Evolutionary conservation across 2,888 invertebrate genomes (phyloP).

Genomic region (Rugalucina vietnamica): DNA sequence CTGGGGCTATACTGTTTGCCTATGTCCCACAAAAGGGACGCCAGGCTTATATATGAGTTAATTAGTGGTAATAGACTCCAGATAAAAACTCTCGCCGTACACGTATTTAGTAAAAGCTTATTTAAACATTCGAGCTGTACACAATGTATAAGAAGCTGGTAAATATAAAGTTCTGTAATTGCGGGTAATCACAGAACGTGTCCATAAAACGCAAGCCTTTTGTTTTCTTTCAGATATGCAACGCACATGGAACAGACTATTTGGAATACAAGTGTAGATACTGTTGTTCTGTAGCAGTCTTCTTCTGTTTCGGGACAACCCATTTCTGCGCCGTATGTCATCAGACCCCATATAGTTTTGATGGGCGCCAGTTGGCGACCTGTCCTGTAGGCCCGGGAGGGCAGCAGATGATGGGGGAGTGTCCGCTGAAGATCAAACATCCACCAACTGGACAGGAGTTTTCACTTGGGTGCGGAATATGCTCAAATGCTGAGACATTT

Average conservation of each 20-base stretch:
- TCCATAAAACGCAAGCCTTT: too few species aligned
- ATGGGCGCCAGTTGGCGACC: conserved; percentile 91
- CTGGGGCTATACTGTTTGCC: too few species aligned
- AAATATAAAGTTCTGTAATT: too few species aligned
- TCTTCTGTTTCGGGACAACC: conserved; percentile 99
- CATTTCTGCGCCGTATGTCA: conserved; percentile 99
- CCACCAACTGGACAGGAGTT: conserved; percentile 55
- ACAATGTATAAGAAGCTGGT: too few species aligned
- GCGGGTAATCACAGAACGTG: too few species aligned
- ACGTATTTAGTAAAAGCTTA: too few species aligned
- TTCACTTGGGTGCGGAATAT: conserved; percentile 56
- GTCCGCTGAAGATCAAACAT: conserved; percentile 52
- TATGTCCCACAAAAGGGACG: too few species aligned
- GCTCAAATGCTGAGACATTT: conserved; percentile 48
- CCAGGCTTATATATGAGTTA: too few species aligned
- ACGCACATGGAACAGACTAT: conserved; percentile 98
- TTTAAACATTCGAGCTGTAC: too few species aligned
- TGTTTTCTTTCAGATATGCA: conserved; percentile 94
- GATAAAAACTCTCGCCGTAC: too few species aligned
- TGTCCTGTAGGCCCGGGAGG: conserved; percentile 91
- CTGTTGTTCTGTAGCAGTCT: conserved; percentile 99
- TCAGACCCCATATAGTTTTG: conserved; percentile 97
- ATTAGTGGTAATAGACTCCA: too few species aligned
- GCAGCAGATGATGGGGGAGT: conserved; percentile 37
- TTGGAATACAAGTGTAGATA: conserved; percentile 99